Evolutionary conservation across 2,888 invertebrate genomes (phyloP), one percentile per base, ranked within the genome.

Genomic region (Bugulina stolonifera): DNA sequence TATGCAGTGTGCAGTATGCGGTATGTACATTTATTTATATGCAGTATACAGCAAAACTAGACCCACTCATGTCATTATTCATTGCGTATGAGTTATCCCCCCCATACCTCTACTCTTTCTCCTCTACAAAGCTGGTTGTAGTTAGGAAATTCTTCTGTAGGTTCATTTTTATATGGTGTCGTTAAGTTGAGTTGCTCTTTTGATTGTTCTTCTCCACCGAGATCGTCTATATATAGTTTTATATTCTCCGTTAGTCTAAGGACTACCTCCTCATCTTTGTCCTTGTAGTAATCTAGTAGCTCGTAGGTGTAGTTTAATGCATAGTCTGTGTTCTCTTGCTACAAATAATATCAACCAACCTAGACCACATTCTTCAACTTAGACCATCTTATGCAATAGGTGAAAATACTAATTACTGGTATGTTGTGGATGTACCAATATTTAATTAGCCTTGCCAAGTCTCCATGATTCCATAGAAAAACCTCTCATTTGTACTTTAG

Each of bases 301-400:
- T 34, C 32, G 64, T 64, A 64, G 25, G 64, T 64, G 32, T 64
- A 64, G 32, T 64, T 64, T 14, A 64, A 32, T 2, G 64, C 64
- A 32, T 64, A 64, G 64, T 64, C 64, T 32, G 64, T 5, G 64
- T 64, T 64, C 14, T 27, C 64, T 64, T 64, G 64, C 64, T 64
- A 27, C 34, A 64, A 25, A 29, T 5, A 14, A 57, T 25, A 57
- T n/a, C n/a, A n/a, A n/a, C n/a, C n/a, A n/a, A n/a, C n/a, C n/a
- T n/a, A n/a, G n/a, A n/a, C n/a, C n/a, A n/a, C n/a, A n/a, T n/a
- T n/a, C n/a, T n/a, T n/a, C n/a, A n/a, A n/a, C n/a, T n/a, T n/a
- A n/a, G n/a, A n/a, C n/a, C n/a, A n/a, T n/a, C n/a, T n/a, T n/a
- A n/a, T n/a, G n/a, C n/a, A n/a, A n/a, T n/a, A n/a, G n/a, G n/a